Evolutionary conservation across 2,113 vertebrate genomes (phyloP).

Genomic region (Cololabis saira): DNA sequence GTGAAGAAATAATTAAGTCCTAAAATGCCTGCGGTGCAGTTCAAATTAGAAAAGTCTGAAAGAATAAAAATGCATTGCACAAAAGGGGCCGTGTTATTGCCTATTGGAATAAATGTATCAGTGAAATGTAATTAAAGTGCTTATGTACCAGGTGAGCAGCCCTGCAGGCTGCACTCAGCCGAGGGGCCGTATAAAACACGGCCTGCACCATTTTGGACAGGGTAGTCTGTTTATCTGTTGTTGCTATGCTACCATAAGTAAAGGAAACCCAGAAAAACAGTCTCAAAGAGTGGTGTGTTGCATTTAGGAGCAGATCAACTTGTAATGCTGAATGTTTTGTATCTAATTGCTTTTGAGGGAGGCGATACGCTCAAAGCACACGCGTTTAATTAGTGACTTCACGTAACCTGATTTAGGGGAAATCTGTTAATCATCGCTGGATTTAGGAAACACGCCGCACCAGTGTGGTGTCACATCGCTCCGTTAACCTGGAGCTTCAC

Average conservation of each 20-base stretch:
- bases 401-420: slow-evolving; percentile 24
- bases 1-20: slow-evolving; percentile 32
- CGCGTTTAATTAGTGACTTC: slow-evolving; percentile 21
- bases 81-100: slow-evolving; percentile 8
- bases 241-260: slow-evolving; percentile 66
- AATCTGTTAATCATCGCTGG: slow-evolving; percentile 39
- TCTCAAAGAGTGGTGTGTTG: slow-evolving; percentile 16
- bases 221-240: slow-evolving; percentile 66
- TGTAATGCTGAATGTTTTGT: slow-evolving; percentile 36
- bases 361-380: slow-evolving; percentile 19
- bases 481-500: slow-evolving; percentile 40
- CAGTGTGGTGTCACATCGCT: slow-evolving; percentile 14
- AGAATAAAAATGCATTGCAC: slow-evolving; percentile 21
- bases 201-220: slow-evolving; percentile 69
- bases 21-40: slow-evolving; percentile 22
- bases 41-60: slow-evolving; percentile 41
- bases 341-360: slow-evolving; percentile 13
- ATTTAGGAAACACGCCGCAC: slow-evolving; percentile 22
- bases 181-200: slow-evolving; percentile 44
- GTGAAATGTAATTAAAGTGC: slow-evolving; percentile 47
- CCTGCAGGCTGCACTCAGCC: slow-evolving; percentile 31
- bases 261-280: slow-evolving; percentile 19
- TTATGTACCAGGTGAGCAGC: slow-evolving; percentile 22
- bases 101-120: slow-evolving; percentile 26
- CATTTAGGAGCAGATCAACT: slow-evolving; percentile 34